Base-by-base conservation (phyloP, 2,113 vertebrate genomes). In the Petromus typicus region DNA sequence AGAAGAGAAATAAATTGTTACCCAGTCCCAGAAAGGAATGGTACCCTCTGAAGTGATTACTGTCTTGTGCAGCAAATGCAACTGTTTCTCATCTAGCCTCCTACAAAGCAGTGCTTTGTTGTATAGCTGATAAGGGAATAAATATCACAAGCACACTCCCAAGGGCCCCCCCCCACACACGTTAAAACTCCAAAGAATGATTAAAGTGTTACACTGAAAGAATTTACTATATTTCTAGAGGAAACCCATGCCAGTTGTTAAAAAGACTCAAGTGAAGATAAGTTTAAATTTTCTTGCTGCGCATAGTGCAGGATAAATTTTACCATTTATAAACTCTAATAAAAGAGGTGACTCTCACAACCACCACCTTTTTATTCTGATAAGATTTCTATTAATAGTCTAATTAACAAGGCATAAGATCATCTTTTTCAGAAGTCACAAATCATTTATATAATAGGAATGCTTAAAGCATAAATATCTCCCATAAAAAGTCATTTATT, bases 371-470 rank as follows among this genome's bases (percentile, higher is more conserved):
- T 43, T 32, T 9, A 37, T 94, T 94, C 40, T n/a, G 34, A 11
- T 76, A 54, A 10, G 8, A 75, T 75, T 93, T 93, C 81, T 43
- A 54, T 86, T 56, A 89, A 54, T 59, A 54, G 13, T 69, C 22
- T 91, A 76, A 59, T 73, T 91, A 89, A 89, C 20, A 69, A 85
- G 79, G 37, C 3, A 86, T 51, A 43, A 75, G 11, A 5, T 85
- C 22, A 69, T 90, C 57, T 93, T 91, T n/a, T 81, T 78, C 30
- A 34, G 32, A 94, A 93, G 86, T 64, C 20, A 34, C 54, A 67
- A 84, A 76, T 87, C 45, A 89, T 51, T 34, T 59, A 57, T 25
- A 8, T 83, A 59, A 30, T 71, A 90, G 14, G 20, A 64, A 91
- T 91, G 61, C 22, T 82, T 83, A 32, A 93, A 45, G 78, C 5